Base-by-base conservation (phyloP, 2,113 vertebrate species). In the Dascyllus trimaculatus region DNA sequence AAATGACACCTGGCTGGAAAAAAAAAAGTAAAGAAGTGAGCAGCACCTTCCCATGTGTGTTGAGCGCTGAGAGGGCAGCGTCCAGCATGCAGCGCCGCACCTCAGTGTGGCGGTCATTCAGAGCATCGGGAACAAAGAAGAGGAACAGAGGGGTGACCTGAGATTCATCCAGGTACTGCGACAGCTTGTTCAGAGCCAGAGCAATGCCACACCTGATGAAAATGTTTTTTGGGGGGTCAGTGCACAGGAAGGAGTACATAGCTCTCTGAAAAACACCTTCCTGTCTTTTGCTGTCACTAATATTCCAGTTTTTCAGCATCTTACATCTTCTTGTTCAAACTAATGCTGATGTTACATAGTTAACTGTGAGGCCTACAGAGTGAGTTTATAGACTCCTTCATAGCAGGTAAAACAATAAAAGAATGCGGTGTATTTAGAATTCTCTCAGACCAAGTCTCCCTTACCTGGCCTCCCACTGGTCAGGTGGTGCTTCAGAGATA, bases 61-160 rank as follows among this genome's bases (percentile, higher is more conserved):
- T 99, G 66, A 99, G 97, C 0, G 96, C 97, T 0, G 97, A 96
- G 8, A 99, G 96, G 1, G 98, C 98, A 4, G 97, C 98, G 17
- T 99, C 97, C 78, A 99, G 90, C 98, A 99, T 99, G 86, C 96
- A 97, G 81, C 97, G 97, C 4, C 97, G 96, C 82, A 99, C 98
- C 22, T 99, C 98, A 0, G 96, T 57, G 73, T 96, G 96, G 8
- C 98, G 96, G 90, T 99, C 98, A 0, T 99, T 99, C 82, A 99
- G 96, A n/a, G 98, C 98, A 29, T 99, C 97, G 0, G 98, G 98
- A 21, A 99, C 97, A 54, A 99, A 99, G 92, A 99, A 99, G 79
- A 97, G 96, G 69, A 99, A 99, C 66, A 99, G 97, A 0, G 97
- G 98, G 35, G 97, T 98, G 90, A 99, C 96, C 94, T 98, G 96